A percentile compares a stretch with the other conserved stretches of the same genome.
phyloP scores from a whole-genome alignment of 2,888 invertebrate species.

The Oligia fasciuncula region DNA sequence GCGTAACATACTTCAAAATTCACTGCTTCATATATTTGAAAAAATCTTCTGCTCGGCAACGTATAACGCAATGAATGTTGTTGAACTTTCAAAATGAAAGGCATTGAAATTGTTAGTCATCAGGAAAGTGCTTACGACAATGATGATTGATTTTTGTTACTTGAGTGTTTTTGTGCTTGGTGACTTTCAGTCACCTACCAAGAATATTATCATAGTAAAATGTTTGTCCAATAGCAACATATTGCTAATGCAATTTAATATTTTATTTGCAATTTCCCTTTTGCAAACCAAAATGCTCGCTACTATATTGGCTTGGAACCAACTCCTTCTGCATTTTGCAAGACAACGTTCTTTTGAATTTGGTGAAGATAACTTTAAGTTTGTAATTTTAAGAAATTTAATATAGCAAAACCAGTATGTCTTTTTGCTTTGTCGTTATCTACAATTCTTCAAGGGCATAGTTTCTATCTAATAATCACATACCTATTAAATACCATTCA shows the following conservation, averaged over 20 bases:
- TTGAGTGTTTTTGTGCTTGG: background rate
- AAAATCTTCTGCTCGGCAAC: background rate
- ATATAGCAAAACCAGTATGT: background rate
- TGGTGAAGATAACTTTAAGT: background rate
- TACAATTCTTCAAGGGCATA: slow-evolving; percentile 7
- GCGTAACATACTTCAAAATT: too few relatives aligned
- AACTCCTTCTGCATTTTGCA: slow-evolving; percentile 17
- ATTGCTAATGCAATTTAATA: slow-evolving; percentile 21
- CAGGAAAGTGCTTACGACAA: background rate
- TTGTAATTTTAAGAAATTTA: background rate
- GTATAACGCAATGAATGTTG: background rate
- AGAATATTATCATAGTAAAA: background rate
- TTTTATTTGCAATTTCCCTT: slow-evolving; percentile 21
- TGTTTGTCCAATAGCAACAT: slow-evolving; percentile 4
- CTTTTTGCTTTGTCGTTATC: slow-evolving; percentile 14
- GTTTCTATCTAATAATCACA: background rate
- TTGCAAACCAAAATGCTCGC: slow-evolving; percentile 11
- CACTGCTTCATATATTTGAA: background rate
- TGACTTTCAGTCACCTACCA: too few relatives aligned
- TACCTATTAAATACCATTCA: background rate
- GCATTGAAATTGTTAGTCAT: background rate
- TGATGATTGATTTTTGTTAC: background rate
- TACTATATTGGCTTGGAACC: slow-evolving; percentile 33
- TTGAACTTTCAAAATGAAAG: background rate
- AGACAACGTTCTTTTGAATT: slow-evolving; percentile 1